A percentile compares a stretch with the other conserved stretches of the same genome.
phyloP scores from a whole-genome alignment of 2,888 invertebrate species.

The Theristus sp. region DNA sequence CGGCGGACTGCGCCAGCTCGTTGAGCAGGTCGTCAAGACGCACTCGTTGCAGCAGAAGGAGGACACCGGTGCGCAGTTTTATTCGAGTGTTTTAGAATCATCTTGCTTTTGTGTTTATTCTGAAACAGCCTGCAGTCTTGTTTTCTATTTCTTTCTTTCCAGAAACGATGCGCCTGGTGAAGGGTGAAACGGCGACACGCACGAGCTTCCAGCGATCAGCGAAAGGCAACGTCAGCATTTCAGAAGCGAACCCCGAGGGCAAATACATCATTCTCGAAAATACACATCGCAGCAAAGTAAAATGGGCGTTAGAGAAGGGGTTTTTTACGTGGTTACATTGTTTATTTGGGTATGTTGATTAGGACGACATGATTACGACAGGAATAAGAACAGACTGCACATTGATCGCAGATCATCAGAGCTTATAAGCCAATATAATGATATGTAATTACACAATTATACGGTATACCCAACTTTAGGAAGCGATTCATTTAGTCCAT shows the following conservation, averaged over 20 bases:
- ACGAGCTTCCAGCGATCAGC: constrained; percentile 37
- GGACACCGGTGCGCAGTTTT: constrained; percentile 16
- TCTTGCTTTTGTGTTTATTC: too few relatives aligned
- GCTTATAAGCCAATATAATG: too few relatives aligned
- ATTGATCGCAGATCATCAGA: too few relatives aligned
- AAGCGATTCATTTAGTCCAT: too few relatives aligned
- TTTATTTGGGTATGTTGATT: too few relatives aligned
- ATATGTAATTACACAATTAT: too few relatives aligned
- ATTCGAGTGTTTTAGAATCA: background rate
- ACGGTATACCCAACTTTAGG: too few relatives aligned
- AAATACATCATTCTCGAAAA: constrained; percentile 36
- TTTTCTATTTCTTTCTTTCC: constrained; percentile 6
- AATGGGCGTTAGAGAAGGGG: too few relatives aligned
- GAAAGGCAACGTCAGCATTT: constrained; percentile 35
- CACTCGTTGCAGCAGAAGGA: constrained; percentile 22
- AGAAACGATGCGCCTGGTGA: constrained; percentile 23
- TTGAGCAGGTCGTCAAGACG: constrained; percentile 29
- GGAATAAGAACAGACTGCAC: too few relatives aligned
- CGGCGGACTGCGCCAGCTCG: constrained; percentile 26
- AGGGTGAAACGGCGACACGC: constrained; percentile 36
- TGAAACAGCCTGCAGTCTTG: too few relatives aligned
- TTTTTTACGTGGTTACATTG: too few relatives aligned
- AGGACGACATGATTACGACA: too few relatives aligned
- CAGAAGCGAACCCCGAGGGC: constrained; percentile 36
- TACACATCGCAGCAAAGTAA: constrained; percentile 30